Base-by-base conservation (phyloP, 2,888 invertebrate genomes). In the Amiota mariae region DNA sequence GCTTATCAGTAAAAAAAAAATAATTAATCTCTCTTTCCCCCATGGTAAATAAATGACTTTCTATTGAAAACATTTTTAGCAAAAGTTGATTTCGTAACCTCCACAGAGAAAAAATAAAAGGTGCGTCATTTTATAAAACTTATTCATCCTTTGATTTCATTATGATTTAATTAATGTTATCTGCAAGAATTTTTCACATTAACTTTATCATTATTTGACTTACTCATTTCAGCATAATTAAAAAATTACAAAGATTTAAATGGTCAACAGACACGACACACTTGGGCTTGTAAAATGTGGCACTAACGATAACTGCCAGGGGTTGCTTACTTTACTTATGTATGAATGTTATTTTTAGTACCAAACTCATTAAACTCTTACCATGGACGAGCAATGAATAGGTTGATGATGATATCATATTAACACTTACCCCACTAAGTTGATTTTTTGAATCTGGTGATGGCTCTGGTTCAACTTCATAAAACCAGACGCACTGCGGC, bases 401-500 rank as follows among this genome's bases (percentile, higher is more conserved):
- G 1, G 24, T 24, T 24, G 24, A 24, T 15, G 66, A 51, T 67
- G 67, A 54, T 54, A 68, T 51, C 51, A 68, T 54, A 20, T 36
- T 36, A n/a, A n/a, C 15, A 63, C 78, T 79, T 73, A 79, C 80
- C 70, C 77, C 78, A 36, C 13, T 73, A 74, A n/a, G 74, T 71
- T 36, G 59, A 20, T 18, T 8, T 46, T 66, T 18, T 47, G 48
- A n/a, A 13, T 57, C 46, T 59, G 48, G 36, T n/a, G 54, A 54
- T 15, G 13, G 13, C 54, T 48, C 72, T 15, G n/a, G 70, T 61
- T 80, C 74, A 12, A 80, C 75, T 36, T 80, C 78, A 76, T 78
- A 79, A 74, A 85, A 85, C 84, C 84, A 84, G n/a, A 81, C 80
- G 70, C 80, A 82, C 36, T 79, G 75, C 3, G 67, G 67, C 10